Evolutionary conservation across 2,888 invertebrate species (phyloP).

Genomic region (Carabus problematicus): DNA sequence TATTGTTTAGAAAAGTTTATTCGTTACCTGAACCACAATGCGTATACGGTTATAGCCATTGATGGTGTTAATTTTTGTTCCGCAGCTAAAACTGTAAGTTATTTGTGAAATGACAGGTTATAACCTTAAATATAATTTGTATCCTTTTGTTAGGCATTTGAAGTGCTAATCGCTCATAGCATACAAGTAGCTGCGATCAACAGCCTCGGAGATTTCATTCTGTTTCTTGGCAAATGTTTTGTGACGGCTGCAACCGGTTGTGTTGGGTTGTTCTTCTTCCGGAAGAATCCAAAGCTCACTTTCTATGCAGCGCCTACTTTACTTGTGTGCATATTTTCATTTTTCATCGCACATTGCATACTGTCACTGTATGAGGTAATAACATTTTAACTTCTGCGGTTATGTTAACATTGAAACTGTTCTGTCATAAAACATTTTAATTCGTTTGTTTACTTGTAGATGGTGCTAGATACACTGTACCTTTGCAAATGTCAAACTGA

Average conservation of each 20-base stretch:
- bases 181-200: slow-evolving; percentile 91
- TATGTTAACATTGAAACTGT: neutral
- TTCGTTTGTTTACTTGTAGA: slow-evolving; percentile 64
- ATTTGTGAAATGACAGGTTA: neutral
- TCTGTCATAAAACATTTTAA: neutral
- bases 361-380: slow-evolving; percentile 92
- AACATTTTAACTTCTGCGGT: too few species aligned
- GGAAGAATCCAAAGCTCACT: slow-evolving; percentile 74
- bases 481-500: slow-evolving; percentile 94
- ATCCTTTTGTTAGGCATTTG: slow-evolving; percentile 75
- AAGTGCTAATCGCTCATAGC: slow-evolving; percentile 81
- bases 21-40: slow-evolving; percentile 91
- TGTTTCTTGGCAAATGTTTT: slow-evolving; percentile 85
- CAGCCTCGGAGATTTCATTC: slow-evolving; percentile 89
- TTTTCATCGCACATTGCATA: slow-evolving; percentile 92
- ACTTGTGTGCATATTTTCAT: slow-evolving; percentile 83
- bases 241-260: slow-evolving; percentile 85
- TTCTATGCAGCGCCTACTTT: slow-evolving; percentile 89
- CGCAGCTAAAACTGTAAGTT: slow-evolving; percentile 82
- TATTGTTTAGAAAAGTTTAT: slow-evolving; percentile 92
- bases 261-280: slow-evolving; percentile 78
- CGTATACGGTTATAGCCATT: slow-evolving; percentile 92
- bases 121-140: slow-evolving; percentile 44
- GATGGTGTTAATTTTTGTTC: slow-evolving; percentile 90
- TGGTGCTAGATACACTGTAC: slow-evolving; percentile 93